A percentile compares a stretch with the other conserved stretches of the same genome.
These are phyloP conservation scores for Germaria angustata DNA, from an alignment of 2,888 invertebrate genomes.

Conservation along the genomic window DNA sequence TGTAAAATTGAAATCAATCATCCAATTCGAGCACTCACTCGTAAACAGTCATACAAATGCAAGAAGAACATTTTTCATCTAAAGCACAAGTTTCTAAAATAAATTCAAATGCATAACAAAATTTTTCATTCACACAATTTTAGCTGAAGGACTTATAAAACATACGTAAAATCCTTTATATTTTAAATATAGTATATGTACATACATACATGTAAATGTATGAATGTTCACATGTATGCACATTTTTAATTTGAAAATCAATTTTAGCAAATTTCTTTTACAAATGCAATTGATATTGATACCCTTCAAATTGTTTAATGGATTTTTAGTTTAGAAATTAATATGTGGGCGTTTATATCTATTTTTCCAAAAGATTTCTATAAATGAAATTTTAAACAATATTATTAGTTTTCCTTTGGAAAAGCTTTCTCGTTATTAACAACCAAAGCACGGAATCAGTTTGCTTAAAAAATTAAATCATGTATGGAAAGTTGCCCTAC, in stretches of 20 bases:
- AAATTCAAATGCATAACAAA: not conserved
- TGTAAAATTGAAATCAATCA: constrained; percentile 56
- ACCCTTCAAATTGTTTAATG: constrained; percentile 58
- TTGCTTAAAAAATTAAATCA: constrained; percentile 36
- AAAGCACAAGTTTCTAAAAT: not conserved
- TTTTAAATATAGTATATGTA: not conserved
- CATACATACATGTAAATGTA: too few species aligned
- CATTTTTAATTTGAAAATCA: constrained; percentile 44
- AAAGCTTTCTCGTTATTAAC: constrained; percentile 47
- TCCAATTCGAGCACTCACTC: constrained; percentile 14
- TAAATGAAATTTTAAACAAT: constrained; percentile 20
- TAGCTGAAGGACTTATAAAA: constrained; percentile 30
- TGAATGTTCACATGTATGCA: not conserved
- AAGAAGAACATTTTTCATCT: constrained; percentile 2
- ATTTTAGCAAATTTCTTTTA: constrained; percentile 40
- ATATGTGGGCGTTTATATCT: not conserved
- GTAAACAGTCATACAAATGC: not conserved
- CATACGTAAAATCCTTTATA: constrained; percentile 18
- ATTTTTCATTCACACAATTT: constrained; percentile 29
- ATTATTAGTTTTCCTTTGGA: constrained; percentile 21
- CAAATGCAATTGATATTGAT: constrained; percentile 41
- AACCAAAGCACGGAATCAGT: constrained; percentile 62
- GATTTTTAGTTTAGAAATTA: constrained; percentile 17
- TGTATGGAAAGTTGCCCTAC: not conserved
- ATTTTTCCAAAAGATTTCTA: constrained; percentile 6